A percentile compares a stretch with the other conserved stretches of the same genome.
phyloP scores from a whole-genome alignment of 2,113 vertebrate genomes.

The Ophiodon elongatus region DNA sequence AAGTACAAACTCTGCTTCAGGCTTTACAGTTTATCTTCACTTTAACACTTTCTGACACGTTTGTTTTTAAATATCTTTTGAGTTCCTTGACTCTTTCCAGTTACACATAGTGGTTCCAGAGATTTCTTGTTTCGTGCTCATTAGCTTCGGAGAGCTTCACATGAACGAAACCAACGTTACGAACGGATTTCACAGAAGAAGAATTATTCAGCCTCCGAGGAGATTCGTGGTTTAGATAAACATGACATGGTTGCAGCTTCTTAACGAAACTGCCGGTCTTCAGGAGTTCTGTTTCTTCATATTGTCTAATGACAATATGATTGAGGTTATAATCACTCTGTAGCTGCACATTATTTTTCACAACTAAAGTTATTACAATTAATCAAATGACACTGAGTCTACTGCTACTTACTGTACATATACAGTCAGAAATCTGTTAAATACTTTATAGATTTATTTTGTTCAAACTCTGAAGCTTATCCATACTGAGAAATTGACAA shows the following conservation, averaged over 20 bases:
- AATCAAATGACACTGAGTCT: slow-evolving; percentile 19
- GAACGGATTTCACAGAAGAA: not conserved
- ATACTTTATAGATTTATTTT: slow-evolving; percentile 24
- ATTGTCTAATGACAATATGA: not conserved
- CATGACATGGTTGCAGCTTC: slow-evolving; percentile 19
- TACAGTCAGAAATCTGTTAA: slow-evolving; percentile 38
- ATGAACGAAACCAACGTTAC: not conserved
- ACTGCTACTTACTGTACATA: slow-evolving; percentile 42
- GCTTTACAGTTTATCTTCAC: not conserved
- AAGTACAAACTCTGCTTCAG: slow-evolving; percentile 22
- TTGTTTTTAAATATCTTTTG: not conserved
- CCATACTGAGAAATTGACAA: slow-evolving; percentile 17
- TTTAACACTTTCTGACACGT: not conserved
- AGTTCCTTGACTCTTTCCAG: not conserved
- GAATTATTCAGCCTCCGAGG: slow-evolving; percentile 1
- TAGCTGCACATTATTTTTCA: slow-evolving; percentile 53
- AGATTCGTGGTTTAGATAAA: slow-evolving; percentile 5
- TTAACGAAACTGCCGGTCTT: not conserved
- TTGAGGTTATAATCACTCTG: not conserved
- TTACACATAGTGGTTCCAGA: not conserved
- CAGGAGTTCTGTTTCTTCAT: slow-evolving; percentile 1
- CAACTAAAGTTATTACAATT: slow-evolving; percentile 9
- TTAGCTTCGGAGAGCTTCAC: slow-evolving; percentile 4
- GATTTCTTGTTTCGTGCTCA: not conserved
- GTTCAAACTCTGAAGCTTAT: slow-evolving; percentile 39